phyloP scores from a whole-genome alignment of 1,140 invertebrate species.

The Leptoteleia sp. region DNA sequence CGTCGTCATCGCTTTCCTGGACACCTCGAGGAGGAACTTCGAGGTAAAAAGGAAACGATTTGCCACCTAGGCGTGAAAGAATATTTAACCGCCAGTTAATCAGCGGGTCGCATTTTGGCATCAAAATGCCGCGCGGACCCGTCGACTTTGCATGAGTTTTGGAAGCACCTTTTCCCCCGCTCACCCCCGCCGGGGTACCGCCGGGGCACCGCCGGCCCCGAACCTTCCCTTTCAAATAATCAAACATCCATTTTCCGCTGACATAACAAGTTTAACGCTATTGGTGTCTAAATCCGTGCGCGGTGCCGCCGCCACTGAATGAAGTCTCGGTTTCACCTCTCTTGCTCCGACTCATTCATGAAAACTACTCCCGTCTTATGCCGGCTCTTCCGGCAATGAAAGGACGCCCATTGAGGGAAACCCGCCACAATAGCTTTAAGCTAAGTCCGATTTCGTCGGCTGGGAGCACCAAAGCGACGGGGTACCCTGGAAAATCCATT shows the following conservation, averaged over 20 bases:
- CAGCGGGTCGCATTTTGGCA: background rate
- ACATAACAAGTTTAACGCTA: slow-evolving; percentile 59
- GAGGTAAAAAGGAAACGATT: background rate
- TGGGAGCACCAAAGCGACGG: slow-evolving; percentile 5
- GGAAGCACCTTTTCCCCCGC: too few relatives aligned
- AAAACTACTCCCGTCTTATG: slow-evolving; percentile 39
- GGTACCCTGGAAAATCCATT: slow-evolving; percentile 45
- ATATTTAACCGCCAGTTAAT: slow-evolving; percentile 15
- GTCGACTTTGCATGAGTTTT: slow-evolving; percentile 51
- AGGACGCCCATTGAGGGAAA: slow-evolving; percentile 72
- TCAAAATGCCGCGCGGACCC: slow-evolving; percentile 3
- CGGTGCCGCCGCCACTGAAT: slow-evolving; percentile 44
- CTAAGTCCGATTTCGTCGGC: slow-evolving; percentile 70
- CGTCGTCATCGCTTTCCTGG: too few relatives aligned
- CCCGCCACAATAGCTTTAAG: slow-evolving; percentile 73
- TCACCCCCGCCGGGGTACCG: too few relatives aligned
- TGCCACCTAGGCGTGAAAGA: slow-evolving; percentile 14
- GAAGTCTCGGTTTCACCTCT: slow-evolving; percentile 31
- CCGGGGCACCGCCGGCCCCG: too few relatives aligned
- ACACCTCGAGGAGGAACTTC: too few relatives aligned
- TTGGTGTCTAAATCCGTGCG: slow-evolving; percentile 52
- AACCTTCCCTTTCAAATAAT: slow-evolving; percentile 36
- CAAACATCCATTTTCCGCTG: slow-evolving; percentile 58
- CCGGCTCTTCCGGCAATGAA: slow-evolving; percentile 62
- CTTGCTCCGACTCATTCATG: slow-evolving; percentile 39